Evolutionary conservation across 2,113 vertebrate species (phyloP), one percentile per base, ranked within the genome.

Genomic region (Lepus americanus): DNA sequence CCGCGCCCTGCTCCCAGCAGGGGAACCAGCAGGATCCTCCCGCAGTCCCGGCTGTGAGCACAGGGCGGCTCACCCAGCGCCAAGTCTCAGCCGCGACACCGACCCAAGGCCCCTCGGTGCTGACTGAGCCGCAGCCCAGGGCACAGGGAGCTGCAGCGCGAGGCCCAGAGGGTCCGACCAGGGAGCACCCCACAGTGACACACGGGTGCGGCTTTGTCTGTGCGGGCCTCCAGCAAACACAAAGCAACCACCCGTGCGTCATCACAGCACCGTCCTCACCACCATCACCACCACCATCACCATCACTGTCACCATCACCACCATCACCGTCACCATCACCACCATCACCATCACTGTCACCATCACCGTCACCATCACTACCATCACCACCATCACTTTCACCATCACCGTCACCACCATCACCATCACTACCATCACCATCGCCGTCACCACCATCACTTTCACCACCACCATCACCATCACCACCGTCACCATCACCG

Each of bases 401-500:
- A 77, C 0, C 79, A n/a, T 0, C 8, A 49, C 0, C 12, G 20
- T 0, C 22, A 61, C 0, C 25, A 44, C 12, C 1, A 31, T 2
- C 31, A 59, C 0, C 59, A 10, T 0, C 31, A 27, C 0, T 6
- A 25, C 1, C 27, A n/a, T 0, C 39, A 9, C 0, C 31, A 44
- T 0, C 23, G 39, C 0, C 25, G 11, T 0, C 17, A 29, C 0
- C 33, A 74, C 0, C 51, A n/a, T 0, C 77, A 25, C 0, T 29
- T 19, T 1, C 9, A 20, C 1, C 16, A 23, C 0, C n/a, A 10
- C 0, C 14, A 67, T 0, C 11, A 49, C 0, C 67, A 33, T 0
- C 66, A 49, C 0, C 13, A 13, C 3, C 23, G 33, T 0, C 44
- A 66, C 0, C 4, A 55, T 0, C 2, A 23, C 1, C 0, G 33